phyloP scores from a whole-genome alignment of 2,797 vertebrate genomes.

The Tadarida brasiliensis region DNA sequence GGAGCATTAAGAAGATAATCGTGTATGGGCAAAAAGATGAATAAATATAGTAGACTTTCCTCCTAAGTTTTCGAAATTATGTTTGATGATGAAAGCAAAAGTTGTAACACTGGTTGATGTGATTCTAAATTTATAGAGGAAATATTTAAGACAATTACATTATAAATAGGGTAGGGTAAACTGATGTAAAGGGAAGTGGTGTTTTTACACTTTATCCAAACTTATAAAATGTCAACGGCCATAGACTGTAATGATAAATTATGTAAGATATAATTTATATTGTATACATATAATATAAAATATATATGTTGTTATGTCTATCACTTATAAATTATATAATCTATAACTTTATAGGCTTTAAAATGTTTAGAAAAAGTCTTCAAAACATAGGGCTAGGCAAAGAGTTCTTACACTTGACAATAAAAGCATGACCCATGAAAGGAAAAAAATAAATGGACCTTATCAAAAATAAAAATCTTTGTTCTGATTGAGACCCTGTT shows the following conservation, averaged over 20 bases:
- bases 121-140: background rate
- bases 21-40: background rate
- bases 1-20: background rate
- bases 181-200: background rate
- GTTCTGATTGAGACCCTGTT: background rate
- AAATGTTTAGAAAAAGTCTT: slow-evolving; percentile 16
- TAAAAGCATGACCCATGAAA: background rate
- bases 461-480: background rate
- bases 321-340: background rate
- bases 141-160: background rate
- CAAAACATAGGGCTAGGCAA: background rate
- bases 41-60: background rate
- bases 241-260: background rate
- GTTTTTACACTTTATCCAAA: background rate
- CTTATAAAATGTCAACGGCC: background rate
- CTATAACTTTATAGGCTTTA: background rate
- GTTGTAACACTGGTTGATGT: background rate
- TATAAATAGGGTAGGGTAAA: background rate
- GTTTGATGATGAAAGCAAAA: slow-evolving; percentile 29
- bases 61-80: background rate
- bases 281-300: background rate
- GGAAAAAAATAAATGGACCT: slow-evolving; percentile 37
- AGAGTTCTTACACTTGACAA: background rate
- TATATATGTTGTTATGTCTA: background rate
- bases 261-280: background rate